Evolutionary conservation across 2,797 vertebrate species (phyloP).

Genomic region (Melanogrammus aeglefinus): DNA sequence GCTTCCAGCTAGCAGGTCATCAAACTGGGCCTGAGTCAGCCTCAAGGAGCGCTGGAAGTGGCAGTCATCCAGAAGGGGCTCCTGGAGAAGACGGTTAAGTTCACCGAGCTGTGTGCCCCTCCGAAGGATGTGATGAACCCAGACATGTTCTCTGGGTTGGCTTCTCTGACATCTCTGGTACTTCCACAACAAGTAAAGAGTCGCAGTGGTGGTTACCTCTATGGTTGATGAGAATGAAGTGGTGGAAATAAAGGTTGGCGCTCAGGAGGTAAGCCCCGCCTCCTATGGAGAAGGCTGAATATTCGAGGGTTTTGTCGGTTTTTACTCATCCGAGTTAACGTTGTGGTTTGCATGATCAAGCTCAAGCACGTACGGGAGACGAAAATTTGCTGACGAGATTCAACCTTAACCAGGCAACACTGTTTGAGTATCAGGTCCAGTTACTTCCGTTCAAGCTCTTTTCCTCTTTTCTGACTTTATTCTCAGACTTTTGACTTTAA

Average conservation of each 20-base stretch:
- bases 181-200: neutral
- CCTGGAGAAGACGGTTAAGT: neutral
- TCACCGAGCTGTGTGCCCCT: neutral
- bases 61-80: neutral
- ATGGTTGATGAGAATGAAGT: neutral
- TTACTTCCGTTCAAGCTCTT: too few relatives aligned
- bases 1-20: neutral
- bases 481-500: too few relatives aligned
- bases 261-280: too few relatives aligned
- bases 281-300: too few relatives aligned
- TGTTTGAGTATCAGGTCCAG: too few relatives aligned
- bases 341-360: too few relatives aligned
- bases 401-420: too few relatives aligned
- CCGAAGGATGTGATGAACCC: neutral
- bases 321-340: too few relatives aligned
- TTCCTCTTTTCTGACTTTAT: too few relatives aligned
- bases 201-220: neutral
- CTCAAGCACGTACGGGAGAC: too few relatives aligned
- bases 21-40: neutral
- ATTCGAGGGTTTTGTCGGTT: too few relatives aligned
- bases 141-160: neutral
- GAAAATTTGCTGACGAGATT: too few relatives aligned
- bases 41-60: neutral
- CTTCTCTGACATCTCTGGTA: neutral
- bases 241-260: neutral